Base-by-base conservation (phyloP, 1,140 invertebrate genomes). In the Lordiphosa mommai region DNA sequence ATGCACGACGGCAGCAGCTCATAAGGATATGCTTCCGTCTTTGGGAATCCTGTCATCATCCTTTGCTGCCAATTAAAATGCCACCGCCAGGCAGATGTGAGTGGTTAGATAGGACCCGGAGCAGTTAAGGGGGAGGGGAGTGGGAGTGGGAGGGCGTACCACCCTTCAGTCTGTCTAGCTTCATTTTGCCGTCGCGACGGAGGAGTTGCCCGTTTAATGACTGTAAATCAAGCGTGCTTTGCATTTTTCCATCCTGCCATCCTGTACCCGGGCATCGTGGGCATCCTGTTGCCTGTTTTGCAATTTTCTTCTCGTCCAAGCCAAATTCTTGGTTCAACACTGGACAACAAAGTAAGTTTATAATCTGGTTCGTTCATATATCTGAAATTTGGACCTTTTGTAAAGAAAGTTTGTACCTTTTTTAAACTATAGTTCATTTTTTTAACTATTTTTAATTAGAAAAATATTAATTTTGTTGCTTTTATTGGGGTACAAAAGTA, bases 181-280 rank as follows among this genome's bases (percentile, higher is more conserved):
- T 44, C 37, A 56, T 49, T 53, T 30, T 23, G 14, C 13, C 46
- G 13, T 23, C 34, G 33, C 51, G 37, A 49, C 33, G 14, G 38
- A 32, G 46, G 50, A 61, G 20, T 23, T 23, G 20, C 59, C 60
- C 55, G 64, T 80, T 80, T 80, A 82, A 82, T 76, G 76, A 82
- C 77, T 74, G 71, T 76, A 80, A 80, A 80, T 80, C 76, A 80
- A 80, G 76, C 77, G 76, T 76, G 57, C 77, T 80, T 82, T 82
- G 76, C 76, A 80, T 82, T 80, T 80, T 80, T 82, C 36, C 66
- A 43, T 49, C 41, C 48, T 43, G 33, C 33, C 64, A 58, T 56
- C 10, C n/a, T 9, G 30, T 32, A 6, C 44, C 44, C 29, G 44
- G 58, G 38, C 50, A 51, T 56, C 30, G 58, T 68, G 36, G 32